A percentile compares a stretch with the other conserved stretches of the same genome.
These are phyloP conservation scores for Galeopsomyia nigrocyanea DNA, from an alignment of 2,888 invertebrate genomes.

Conservation along the genomic window DNA sequence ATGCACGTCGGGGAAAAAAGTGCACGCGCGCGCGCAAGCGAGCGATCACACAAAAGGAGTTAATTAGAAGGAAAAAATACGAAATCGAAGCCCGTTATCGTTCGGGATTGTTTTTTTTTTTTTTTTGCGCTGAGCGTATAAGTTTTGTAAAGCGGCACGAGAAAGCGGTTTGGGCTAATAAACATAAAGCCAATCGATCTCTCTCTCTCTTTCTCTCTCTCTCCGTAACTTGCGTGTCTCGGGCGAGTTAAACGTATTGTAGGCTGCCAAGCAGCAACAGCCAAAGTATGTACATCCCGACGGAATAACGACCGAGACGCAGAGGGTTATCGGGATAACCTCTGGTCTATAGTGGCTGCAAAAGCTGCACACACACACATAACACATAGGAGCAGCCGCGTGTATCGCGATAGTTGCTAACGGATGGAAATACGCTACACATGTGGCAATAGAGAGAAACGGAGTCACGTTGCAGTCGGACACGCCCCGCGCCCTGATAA, in stretches of 20 bases:
- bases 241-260: slow-evolving; percentile 19
- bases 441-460: slow-evolving; percentile 41
- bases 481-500: slow-evolving; percentile 68
- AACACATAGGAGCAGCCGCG: too few relatives aligned
- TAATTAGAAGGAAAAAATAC: slow-evolving; percentile 10
- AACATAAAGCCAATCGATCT: slow-evolving; percentile 30
- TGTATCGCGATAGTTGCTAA: slow-evolving; percentile 39
- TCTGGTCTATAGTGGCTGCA: slow-evolving; percentile 1
- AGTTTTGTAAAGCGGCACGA: not conserved
- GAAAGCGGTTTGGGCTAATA: slow-evolving; percentile 28
- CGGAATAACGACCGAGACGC: slow-evolving; percentile 20
- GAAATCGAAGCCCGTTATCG: too few relatives aligned
- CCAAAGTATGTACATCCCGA: not conserved
- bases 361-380: too few relatives aligned
- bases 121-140: too few relatives aligned
- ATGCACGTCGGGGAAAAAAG: not conserved
- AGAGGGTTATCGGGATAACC: slow-evolving; percentile 41
- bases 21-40: not conserved
- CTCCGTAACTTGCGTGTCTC: slow-evolving; percentile 33
- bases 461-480: slow-evolving; percentile 53
- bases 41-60: slow-evolving; percentile 23
- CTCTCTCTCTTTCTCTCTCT: too few relatives aligned
- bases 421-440: slow-evolving; percentile 33
- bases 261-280: not conserved
- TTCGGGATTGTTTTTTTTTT: too few relatives aligned